Conservation (phyloP, 2,113 vertebrate genomes). For the Mesoclemmys tuberculata region DNA sequence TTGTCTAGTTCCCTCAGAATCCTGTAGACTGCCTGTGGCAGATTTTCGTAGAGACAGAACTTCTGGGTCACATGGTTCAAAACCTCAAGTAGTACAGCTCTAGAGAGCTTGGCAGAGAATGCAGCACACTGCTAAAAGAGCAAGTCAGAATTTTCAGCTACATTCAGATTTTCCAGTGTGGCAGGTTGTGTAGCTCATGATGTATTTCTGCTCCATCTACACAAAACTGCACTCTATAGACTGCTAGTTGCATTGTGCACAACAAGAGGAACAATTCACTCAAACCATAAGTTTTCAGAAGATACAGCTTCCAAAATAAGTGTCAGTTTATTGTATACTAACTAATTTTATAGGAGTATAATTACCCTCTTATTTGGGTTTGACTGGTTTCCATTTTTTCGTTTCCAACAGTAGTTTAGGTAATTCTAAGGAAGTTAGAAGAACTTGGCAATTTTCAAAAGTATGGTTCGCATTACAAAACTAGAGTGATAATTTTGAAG, state of each 20-base stretch:
- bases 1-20: background rate
- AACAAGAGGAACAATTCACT: background rate
- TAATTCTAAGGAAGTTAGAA: conserved; percentile 1
- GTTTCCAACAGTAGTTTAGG: background rate
- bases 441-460: background rate
- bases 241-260: background rate
- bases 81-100: background rate
- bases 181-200: background rate
- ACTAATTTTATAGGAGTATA: background rate
- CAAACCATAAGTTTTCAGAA: background rate
- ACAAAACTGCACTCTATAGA: background rate
- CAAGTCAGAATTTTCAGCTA: background rate
- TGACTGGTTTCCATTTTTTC: background rate
- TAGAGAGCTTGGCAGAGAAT: background rate
- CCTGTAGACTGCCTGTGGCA: background rate
- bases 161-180: background rate
- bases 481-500: background rate
- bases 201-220: background rate
- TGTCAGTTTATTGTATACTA: background rate
- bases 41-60: background rate
- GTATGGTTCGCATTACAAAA: too few relatives aligned
- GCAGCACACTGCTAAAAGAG: background rate
- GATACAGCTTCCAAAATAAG: background rate
- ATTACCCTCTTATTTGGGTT: background rate
- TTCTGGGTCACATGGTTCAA: background rate